Percentiles rank a stretch among this genome's conserved stretches.
Evolutionary conservation across 2,797 vertebrate genomes (phyloP).

Genomic region (Schizopygopsis malacanthus): DNA sequence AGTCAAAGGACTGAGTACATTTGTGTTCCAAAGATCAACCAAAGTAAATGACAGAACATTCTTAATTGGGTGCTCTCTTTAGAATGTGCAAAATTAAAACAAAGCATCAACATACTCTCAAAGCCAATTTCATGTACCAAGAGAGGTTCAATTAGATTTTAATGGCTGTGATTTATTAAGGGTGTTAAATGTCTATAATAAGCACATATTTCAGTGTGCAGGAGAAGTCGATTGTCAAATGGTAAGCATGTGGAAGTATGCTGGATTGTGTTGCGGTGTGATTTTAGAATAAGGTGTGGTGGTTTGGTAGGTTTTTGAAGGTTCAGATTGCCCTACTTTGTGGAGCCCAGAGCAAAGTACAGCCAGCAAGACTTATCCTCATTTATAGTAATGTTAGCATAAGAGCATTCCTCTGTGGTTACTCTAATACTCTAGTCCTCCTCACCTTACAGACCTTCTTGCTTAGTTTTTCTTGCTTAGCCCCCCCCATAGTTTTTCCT

Average conservation of each 20-base stretch:
- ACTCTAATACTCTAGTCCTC: conserved; percentile 70
- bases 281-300: neutral
- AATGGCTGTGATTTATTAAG: neutral
- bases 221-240: neutral
- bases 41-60: too few relatives aligned
- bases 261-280: neutral
- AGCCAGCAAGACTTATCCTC: conserved; percentile 64
- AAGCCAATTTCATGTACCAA: neutral
- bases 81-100: neutral
- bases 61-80: neutral
- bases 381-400: conserved; percentile 74
- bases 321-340: conserved; percentile 14
- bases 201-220: neutral
- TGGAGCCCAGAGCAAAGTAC: conserved; percentile 66
- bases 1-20: neutral
- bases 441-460: conserved; percentile 60
- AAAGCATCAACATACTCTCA: neutral
- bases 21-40: neutral
- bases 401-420: conserved; percentile 77
- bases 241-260: neutral
- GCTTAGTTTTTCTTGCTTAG: too few relatives aligned
- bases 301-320: conserved; percentile 54
- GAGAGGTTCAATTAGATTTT: neutral
- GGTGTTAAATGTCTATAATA: neutral
- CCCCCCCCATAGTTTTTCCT: neutral